Base-by-base conservation (phyloP, 1,140 invertebrate species). In the Lysiphlebus fabarum region DNA sequence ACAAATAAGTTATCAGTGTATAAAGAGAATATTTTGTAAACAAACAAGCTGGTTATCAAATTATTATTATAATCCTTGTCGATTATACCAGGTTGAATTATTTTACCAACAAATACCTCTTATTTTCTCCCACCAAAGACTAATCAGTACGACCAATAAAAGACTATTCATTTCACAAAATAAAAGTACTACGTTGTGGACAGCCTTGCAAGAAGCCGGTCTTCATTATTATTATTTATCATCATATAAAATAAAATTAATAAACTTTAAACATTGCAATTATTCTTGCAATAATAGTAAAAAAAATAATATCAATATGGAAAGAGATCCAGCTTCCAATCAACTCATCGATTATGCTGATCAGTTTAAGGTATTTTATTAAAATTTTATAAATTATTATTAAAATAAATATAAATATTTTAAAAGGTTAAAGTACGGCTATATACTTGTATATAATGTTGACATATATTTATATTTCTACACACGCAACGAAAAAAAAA, bases 331-430 rank as follows among this genome's bases (percentile, higher is more conserved):
- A 53, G 84, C 87, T 5, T 70, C 85, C 5, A 85, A 90, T 51
- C 89, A 91, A 75, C 77, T 90, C 38, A 80, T 83, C 51, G 80
- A 86, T 53, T 90, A 83, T 71, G 87, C 84, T 67, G 85, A 85
- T 68, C 70, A 68, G 2, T 67, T 84, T 34, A 83, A 84, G 83
- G 88, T 90, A 80, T 41, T 34, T 34, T 34, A 7, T 55, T 33
- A 9, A 50, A 34, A 34, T 47, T 62, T 64, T 36, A 56, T 14
- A 11, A 53, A 51, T 14, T 38, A 17, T 40, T 43, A 42, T 44
- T 45, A 33, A 40, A 37, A 44, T 26, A 26, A 26, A 1, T 2
- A 26, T 26, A 26, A 26, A 26, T 26, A 26, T 26, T 26, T 26
- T 26, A 4, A 26, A 26, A 26, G 17, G 17, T 26, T 26, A 26